Percentiles rank a stretch among this genome's conserved stretches.
Conservation (phyloP, 2,888 invertebrate genomes). For the Nemapogon koenigi region DNA sequence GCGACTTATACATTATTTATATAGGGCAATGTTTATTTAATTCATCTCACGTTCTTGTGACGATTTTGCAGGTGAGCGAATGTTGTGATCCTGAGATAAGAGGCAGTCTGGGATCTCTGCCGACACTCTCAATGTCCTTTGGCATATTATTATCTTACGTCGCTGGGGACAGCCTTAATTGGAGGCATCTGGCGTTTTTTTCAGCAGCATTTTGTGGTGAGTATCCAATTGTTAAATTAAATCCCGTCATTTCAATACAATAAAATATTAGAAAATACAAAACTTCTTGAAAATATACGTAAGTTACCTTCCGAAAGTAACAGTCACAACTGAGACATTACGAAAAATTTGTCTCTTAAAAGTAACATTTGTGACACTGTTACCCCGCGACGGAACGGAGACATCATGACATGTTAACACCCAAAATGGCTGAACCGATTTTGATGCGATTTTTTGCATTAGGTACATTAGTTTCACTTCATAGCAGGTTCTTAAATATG, state of each 20-base stretch:
- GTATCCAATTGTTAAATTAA: constrained; percentile 12
- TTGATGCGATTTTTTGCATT: too few species aligned
- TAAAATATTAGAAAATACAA: constrained; percentile 4
- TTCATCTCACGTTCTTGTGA: too few species aligned
- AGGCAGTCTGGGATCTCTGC: constrained; percentile 69
- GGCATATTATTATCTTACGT: constrained; percentile 69
- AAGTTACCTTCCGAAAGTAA: background rate
- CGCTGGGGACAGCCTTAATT: constrained; percentile 63
- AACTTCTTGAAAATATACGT: background rate
- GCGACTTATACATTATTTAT: too few species aligned
- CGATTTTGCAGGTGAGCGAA: constrained; percentile 65
- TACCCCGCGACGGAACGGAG: too few species aligned
- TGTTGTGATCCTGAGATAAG: constrained; percentile 69
- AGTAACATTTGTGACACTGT: too few species aligned
- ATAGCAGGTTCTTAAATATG: too few species aligned
- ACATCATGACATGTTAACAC: too few species aligned
- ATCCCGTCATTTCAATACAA: too few species aligned
- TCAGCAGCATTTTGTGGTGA: constrained; percentile 55
- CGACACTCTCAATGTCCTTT: constrained; percentile 69
- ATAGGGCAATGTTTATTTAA: too few species aligned
- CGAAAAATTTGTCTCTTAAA: constrained; percentile 4
- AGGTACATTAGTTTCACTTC: too few species aligned
- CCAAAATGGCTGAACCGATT: too few species aligned
- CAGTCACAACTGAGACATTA: background rate
- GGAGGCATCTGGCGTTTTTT: constrained; percentile 64